Percentiles rank a stretch among this genome's conserved stretches.
These are phyloP conservation scores for Oligia strigilis DNA, from an alignment of 2,888 invertebrate genomes.

Conservation along the genomic window DNA sequence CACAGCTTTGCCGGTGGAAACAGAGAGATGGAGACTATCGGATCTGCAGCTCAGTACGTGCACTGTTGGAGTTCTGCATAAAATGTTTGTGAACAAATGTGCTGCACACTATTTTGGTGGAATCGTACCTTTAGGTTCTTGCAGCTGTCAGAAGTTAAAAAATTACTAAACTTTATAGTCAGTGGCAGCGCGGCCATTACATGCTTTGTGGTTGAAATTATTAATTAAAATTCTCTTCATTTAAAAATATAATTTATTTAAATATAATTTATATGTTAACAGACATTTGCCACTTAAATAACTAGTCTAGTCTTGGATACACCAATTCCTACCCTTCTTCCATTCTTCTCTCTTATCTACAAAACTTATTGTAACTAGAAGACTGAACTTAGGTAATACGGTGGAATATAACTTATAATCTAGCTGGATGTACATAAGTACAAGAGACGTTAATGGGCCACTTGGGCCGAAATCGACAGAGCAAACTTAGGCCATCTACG, in stretches of 20 bases:
- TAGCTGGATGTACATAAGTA: constrained; percentile 32
- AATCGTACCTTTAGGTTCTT: too few relatives aligned
- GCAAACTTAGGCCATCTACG: background rate
- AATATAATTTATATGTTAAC: constrained; percentile 39
- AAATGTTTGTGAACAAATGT: too few relatives aligned
- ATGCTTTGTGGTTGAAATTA: background rate
- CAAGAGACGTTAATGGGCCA: background rate
- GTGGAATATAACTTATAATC: constrained; percentile 41
- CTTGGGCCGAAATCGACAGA: background rate
- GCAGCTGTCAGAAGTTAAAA: too few relatives aligned
- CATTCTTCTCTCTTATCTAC: background rate
- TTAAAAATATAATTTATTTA: constrained; percentile 36
- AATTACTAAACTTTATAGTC: background rate
- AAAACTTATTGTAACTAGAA: constrained; percentile 15
- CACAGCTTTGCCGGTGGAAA: too few relatives aligned
- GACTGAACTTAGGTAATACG: constrained; percentile 26
- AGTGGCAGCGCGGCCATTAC: background rate
- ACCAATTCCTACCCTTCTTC: background rate
- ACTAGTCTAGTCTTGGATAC: constrained; percentile 18
- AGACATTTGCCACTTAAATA: constrained; percentile 14
- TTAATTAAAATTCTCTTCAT: constrained; percentile 29
- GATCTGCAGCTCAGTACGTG: too few relatives aligned
- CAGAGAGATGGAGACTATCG: too few relatives aligned
- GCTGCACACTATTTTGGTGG: too few relatives aligned
- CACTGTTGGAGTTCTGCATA: too few relatives aligned